Base-by-base conservation (phyloP, 2,888 invertebrate species). In the Ophraella communa region DNA sequence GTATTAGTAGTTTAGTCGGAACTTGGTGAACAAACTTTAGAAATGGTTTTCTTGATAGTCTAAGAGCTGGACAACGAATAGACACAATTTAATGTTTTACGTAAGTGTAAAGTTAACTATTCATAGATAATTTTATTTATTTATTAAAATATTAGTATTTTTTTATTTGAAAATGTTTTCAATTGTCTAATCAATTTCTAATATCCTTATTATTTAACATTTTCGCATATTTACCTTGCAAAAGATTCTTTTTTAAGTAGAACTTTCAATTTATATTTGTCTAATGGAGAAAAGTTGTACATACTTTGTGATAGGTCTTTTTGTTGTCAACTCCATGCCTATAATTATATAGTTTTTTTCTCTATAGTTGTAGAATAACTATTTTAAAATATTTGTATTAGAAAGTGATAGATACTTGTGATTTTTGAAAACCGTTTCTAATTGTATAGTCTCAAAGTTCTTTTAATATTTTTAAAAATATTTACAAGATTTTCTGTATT, bases 381-480 rank as follows among this genome's bases (percentile, higher is more conserved):
- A 58, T 64, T 67, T 65, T 67, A 65, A 64, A 60, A 39, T 53
- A 39, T 55, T 63, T 62, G 58, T 55, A 65, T 59, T 56, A 35
- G 33, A 61, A 70, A 71, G 73, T 73, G 73, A 73, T 73, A 73
- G 51, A 59, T 64, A 58, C 49, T 70, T 71, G 73, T 73, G 73
- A 73, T 73, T 65, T 47, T 55, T 63, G 63, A 67, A 47, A 61
- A 65, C 66, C 65, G 58, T 67, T 69, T 64, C 69, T 67, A 58
- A 33, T 21, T 27, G 69, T 64, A 62, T 39, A 23, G 5, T 45
- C 27, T 17, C 27, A n/a, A 18, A n/a, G 47, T 54, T 54, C 45
- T 44, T 42, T 39, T 59, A 39, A 51, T 59, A 58, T 59, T 59
- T 57, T 49, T 44, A 24, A 17, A 39, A 35, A 45, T 33, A 33